Evolutionary conservation across 1,140 invertebrate species (phyloP).

Genomic region (Apis dorsata): DNA sequence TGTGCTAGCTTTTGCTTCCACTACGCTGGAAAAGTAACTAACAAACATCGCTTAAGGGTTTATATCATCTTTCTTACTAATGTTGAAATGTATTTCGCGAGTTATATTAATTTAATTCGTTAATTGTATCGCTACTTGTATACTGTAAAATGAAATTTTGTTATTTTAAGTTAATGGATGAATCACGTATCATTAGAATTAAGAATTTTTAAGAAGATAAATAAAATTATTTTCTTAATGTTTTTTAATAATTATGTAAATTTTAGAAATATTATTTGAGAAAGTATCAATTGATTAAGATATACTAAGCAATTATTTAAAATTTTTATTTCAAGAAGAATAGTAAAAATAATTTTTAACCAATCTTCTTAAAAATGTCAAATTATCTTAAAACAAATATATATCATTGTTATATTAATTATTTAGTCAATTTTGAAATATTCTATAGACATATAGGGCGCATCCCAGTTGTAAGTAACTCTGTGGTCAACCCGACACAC

Average conservation of each 20-base stretch:
- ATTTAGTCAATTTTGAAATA: conserved; percentile 60
- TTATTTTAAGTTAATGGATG: background rate
- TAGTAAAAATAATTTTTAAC: too few relatives aligned
- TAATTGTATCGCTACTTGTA: too few relatives aligned
- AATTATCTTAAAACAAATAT: background rate
- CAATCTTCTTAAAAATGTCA: background rate
- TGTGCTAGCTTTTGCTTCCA: conserved; percentile 23
- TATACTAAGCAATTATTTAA: background rate
- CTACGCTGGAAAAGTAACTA: conserved; percentile 37
- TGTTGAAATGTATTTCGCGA: too few relatives aligned
- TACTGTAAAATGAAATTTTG: background rate
- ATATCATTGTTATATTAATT: conserved; percentile 49
- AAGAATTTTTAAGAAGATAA: background rate
- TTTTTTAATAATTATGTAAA: background rate
- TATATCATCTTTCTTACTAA: background rate
- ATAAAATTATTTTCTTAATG: too few relatives aligned
- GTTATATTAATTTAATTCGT: background rate
- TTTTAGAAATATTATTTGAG: background rate
- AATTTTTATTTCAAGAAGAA: too few relatives aligned
- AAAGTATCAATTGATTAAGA: too few relatives aligned
- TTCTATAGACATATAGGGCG: conserved; percentile 49
- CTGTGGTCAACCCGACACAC: conserved; percentile 55
- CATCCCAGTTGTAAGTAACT: conserved; percentile 61
- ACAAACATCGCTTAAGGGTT: conserved; percentile 10
- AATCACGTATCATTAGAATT: background rate